A percentile compares a stretch with the other conserved stretches of the same genome.
These are phyloP conservation scores for Gila orcuttii DNA, from an alignment of 2,113 vertebrate species.

Conservation along the genomic window DNA sequence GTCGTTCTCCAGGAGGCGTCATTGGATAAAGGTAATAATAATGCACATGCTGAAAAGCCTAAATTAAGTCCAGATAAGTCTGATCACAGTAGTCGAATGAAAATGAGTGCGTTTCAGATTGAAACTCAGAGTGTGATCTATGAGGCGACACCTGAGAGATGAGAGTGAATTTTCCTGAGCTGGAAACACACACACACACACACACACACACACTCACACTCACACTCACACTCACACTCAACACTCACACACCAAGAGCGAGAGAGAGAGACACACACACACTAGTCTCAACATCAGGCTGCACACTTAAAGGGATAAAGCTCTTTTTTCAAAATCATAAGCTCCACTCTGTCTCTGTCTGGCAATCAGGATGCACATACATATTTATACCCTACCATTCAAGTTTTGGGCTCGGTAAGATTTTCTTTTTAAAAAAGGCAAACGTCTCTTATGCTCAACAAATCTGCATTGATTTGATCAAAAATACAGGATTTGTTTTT, in stretches of 20 bases:
- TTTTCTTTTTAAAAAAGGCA: not conserved
- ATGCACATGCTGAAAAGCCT: not conserved
- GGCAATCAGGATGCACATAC: not conserved
- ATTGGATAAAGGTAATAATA: slow-evolving; percentile 44
- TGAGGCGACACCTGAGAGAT: not conserved
- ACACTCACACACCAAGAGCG: not conserved
- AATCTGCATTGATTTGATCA: not conserved
- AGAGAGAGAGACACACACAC: not conserved
- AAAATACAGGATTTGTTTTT: not conserved
- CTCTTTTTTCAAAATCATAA: not conserved
- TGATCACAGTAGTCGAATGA: not conserved
- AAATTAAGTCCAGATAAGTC: not conserved
- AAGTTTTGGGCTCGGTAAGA: not conserved
- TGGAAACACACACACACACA: not conserved
- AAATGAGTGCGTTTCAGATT: not conserved
- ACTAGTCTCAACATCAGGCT: not conserved
- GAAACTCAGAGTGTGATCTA: not conserved
- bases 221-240: not conserved
- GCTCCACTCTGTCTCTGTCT: not conserved
- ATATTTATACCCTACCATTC: not conserved
- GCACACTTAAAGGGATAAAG: not conserved
- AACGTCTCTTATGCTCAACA: not conserved
- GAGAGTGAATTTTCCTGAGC: slow-evolving; percentile 12
- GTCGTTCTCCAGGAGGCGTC: slow-evolving; percentile 1
- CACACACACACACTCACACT: not conserved